phyloP scores from a whole-genome alignment of 2,888 invertebrate species.

The Chaitophorus viminalis region DNA sequence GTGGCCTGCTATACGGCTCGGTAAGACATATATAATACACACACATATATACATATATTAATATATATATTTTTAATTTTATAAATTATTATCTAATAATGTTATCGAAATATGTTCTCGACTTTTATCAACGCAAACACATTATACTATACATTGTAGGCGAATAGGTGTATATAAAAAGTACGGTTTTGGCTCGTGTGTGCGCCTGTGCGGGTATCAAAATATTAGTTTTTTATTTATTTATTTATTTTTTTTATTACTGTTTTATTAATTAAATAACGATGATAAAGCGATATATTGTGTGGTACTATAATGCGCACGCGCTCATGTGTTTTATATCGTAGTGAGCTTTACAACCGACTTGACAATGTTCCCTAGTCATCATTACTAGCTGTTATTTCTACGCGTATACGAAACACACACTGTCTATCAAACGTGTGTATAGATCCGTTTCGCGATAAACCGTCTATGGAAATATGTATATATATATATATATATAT shows the following conservation, averaged over 20 bases:
- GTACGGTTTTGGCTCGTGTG: slow-evolving; percentile 48
- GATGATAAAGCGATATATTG: slow-evolving; percentile 40
- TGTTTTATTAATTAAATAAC: slow-evolving; percentile 16
- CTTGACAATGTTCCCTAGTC: slow-evolving; percentile 1
- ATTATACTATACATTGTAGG: neutral
- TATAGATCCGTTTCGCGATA: slow-evolving; percentile 10
- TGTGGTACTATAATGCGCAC: neutral
- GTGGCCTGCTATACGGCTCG: slow-evolving; percentile 87
- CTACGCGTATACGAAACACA: neutral
- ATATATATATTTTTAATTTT: too few species aligned
- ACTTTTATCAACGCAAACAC: neutral
- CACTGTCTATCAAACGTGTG: neutral
- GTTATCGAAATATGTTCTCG: neutral
- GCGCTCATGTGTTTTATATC: neutral
- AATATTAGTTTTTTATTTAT: neutral
- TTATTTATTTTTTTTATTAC: neutral
- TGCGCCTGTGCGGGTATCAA: neutral
- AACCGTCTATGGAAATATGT: neutral
- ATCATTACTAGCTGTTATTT: neutral
- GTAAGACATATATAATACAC: slow-evolving; percentile 71
- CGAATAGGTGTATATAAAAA: neutral
- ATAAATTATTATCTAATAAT: neutral
- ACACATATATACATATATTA: too few species aligned
- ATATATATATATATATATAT: too few species aligned
- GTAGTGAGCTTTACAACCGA: slow-evolving; percentile 19